phyloP scores from a whole-genome alignment of 1,140 invertebrate species.

The Lepidurus couesii region DNA sequence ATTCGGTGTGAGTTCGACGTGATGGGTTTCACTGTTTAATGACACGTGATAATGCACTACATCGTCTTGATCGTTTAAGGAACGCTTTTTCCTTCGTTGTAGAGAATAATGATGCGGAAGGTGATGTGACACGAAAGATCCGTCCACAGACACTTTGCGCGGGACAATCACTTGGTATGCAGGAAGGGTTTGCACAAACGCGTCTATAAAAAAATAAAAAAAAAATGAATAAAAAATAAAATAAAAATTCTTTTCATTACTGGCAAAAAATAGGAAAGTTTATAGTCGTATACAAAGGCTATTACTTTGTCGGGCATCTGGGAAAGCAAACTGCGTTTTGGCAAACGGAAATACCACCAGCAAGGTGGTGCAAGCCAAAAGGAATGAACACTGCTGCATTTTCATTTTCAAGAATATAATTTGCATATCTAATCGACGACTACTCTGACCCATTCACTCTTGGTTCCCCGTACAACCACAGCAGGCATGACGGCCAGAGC shows the following conservation, averaged over 20 bases:
- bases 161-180: conserved; percentile 54
- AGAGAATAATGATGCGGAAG: conserved; percentile 49
- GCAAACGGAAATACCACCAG: background rate
- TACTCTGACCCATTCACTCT: background rate
- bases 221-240: conserved; percentile 12
- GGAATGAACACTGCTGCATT: background rate
- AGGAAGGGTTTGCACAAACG: conserved; percentile 41
- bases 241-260: background rate
- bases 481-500: conserved; percentile 4
- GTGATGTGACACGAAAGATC: conserved; percentile 52
- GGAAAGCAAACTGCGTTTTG: background rate
- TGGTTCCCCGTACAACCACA: background rate
- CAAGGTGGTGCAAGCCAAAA: background rate
- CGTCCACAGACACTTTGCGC: conserved; percentile 51
- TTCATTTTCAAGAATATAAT: background rate
- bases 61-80: conserved; percentile 40
- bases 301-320: background rate
- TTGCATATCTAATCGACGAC: background rate
- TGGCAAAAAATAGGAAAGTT: background rate
- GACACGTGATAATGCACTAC: conserved; percentile 55
- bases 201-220: conserved; percentile 35
- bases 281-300: background rate
- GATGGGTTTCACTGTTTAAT: conserved; percentile 50
- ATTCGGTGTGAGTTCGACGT: conserved; percentile 55
- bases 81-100: conserved; percentile 36